phyloP scores from a whole-genome alignment of 1,140 invertebrate species.

The Charaxes varanes region DNA sequence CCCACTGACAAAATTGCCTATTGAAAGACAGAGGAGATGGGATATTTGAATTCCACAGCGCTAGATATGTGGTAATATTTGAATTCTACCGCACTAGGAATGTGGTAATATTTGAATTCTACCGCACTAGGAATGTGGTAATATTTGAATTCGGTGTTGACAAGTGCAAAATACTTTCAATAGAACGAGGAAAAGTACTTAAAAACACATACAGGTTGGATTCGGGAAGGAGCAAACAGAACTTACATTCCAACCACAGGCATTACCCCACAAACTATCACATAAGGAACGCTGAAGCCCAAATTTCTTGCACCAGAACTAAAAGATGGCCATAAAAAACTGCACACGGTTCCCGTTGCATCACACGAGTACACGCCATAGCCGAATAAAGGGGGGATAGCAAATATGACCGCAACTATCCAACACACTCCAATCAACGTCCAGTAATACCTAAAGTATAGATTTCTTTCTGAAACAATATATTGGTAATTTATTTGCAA shows the following conservation, averaged over 20 bases:
- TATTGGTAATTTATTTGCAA: too few relatives aligned
- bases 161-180: too few relatives aligned
- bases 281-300: conserved; percentile 57
- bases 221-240: neutral
- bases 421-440: conserved; percentile 55
- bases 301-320: conserved; percentile 46
- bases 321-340: conserved; percentile 59
- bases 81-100: too few relatives aligned
- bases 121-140: too few relatives aligned
- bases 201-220: neutral
- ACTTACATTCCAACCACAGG: conserved; percentile 68
- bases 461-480: conserved; percentile 60
- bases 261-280: conserved; percentile 56
- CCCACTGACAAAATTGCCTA: too few relatives aligned
- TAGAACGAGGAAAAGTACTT: too few relatives aligned
- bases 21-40: too few relatives aligned
- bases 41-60: too few relatives aligned
- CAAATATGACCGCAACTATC: conserved; percentile 51
- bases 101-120: too few relatives aligned
- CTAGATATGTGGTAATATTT: too few relatives aligned
- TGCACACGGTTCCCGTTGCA: conserved; percentile 59
- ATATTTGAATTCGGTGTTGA: too few relatives aligned
- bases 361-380: conserved; percentile 71
- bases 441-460: conserved; percentile 64
- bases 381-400: conserved; percentile 64